A percentile compares a stretch with the other conserved stretches of the same genome.
Evolutionary conservation across 2,888 invertebrate genomes (phyloP).

Genomic region (Andrena camellia): DNA sequence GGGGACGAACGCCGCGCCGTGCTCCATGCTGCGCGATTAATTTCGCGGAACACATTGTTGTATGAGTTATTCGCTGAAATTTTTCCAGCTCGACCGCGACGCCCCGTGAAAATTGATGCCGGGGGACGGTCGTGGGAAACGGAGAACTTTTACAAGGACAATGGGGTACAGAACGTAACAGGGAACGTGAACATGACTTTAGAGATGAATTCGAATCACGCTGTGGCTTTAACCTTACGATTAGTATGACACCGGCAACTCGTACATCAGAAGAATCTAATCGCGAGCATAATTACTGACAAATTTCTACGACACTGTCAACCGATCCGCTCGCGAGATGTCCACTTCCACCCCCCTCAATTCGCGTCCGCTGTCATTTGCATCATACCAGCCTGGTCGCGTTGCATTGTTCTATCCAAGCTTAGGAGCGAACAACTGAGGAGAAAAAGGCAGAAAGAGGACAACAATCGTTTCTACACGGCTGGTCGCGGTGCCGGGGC

Average conservation of each 20-base stretch:
- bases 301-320: neutral
- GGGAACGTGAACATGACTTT: too few relatives aligned
- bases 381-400: slow-evolving; percentile 2
- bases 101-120: neutral
- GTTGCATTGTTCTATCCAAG: slow-evolving; percentile 13
- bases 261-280: too few relatives aligned
- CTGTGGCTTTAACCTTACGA: too few relatives aligned
- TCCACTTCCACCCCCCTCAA: neutral
- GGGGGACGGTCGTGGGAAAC: neutral
- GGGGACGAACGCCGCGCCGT: neutral
- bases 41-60: neutral
- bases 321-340: neutral
- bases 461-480: slow-evolving; percentile 2
- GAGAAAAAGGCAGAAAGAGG: neutral
- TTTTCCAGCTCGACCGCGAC: neutral
- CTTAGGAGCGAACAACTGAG: neutral
- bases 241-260: too few relatives aligned
- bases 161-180: neutral
- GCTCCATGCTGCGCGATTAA: slow-evolving; percentile 19
- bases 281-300: neutral
- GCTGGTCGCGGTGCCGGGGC: neutral
- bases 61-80: neutral
- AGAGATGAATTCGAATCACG: too few relatives aligned
- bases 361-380: slow-evolving; percentile 9
- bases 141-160: neutral